Base-by-base conservation (phyloP, 1,140 invertebrate genomes). In the Achroia grisella region DNA sequence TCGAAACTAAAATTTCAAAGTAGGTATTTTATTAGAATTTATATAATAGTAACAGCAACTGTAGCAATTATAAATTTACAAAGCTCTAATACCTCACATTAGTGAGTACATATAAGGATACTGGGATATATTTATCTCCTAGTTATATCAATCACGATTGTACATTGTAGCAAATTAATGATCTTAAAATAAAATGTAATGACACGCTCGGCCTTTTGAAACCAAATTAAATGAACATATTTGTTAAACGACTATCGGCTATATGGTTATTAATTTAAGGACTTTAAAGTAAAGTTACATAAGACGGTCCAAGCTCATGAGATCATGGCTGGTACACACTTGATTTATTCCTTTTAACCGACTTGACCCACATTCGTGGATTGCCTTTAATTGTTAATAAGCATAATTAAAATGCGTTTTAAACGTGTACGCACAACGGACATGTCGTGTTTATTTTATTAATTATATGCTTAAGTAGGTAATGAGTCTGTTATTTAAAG, bases 341-440 rank as follows among this genome's bases (percentile, higher is more conserved):
- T 83, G 79, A 83, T 83, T 83, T 83, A 83, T 77, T 77, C 76
- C 65, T 73, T 74, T 75, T 77, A 79, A 79, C 79, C 72, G 71
- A 69, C 79, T 83, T 83, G 79, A 79, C 79, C 79, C 53, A 83
- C 63, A 73, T 83, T 71, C 61, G 64, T 48, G 72, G 63, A 78
- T 78, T 77, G 79, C 72, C 71, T 77, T 78, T 80, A 80, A 83
- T 83, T 83, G 79, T 80, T 83, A 80, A 83, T 83, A 80, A 78
- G 79, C 66, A 78, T 83, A 77, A 80, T 83, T 83, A 83, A 80
- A 80, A 80, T 75, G 76, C 76, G 74, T 71, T 67, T 74, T 64
- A 77, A 79, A 74, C 60, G 70, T 66, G 52, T 53, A 52, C 48
- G 44, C 27, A 44, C 31, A 32, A 48, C 36, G 14, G 46, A 33